Conservation (phyloP, 1,140 invertebrate genomes). For the Eupeodes corollae region DNA sequence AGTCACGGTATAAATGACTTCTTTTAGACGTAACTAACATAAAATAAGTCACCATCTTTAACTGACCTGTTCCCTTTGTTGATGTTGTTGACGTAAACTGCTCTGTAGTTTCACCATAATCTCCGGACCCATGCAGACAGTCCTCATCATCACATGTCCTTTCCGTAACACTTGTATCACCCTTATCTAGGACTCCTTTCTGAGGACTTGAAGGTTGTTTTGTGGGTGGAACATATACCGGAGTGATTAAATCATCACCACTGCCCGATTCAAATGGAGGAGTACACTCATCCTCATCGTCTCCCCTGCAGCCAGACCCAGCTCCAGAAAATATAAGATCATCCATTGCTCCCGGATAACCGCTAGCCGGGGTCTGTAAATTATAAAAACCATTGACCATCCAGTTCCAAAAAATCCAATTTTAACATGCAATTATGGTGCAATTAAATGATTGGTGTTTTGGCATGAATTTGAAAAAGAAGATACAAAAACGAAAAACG, state of each 20-base stretch:
- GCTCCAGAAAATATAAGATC: slow-evolving; percentile 82
- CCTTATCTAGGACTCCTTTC: slow-evolving; percentile 29
- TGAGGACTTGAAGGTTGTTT: slow-evolving; percentile 50
- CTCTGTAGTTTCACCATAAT: slow-evolving; percentile 47
- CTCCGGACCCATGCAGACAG: slow-evolving; percentile 63
- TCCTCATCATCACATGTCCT: slow-evolving; percentile 73
- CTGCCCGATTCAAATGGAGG: slow-evolving; percentile 69
- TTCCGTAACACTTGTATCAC: slow-evolving; percentile 31
- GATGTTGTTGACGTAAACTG: slow-evolving; percentile 50
- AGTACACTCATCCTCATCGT: slow-evolving; percentile 78
- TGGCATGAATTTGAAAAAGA: background rate
- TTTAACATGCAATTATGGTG: background rate
- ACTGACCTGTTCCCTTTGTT: slow-evolving; percentile 42
- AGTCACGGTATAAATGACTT: too few relatives aligned
- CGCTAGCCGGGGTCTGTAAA: slow-evolving; percentile 70
- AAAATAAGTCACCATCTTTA: too few relatives aligned
- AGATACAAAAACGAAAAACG: slow-evolving; percentile 3
- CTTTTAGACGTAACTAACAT: too few relatives aligned
- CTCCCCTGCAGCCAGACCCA: slow-evolving; percentile 73
- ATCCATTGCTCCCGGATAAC: slow-evolving; percentile 64
- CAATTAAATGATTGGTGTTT: background rate
- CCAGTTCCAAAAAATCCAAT: background rate
- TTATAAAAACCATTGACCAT: background rate
- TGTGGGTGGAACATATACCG: slow-evolving; percentile 78
- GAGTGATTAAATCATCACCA: slow-evolving; percentile 82